Evolutionary conservation across 2,888 invertebrate species (phyloP), one percentile per base, ranked within the genome.

Genomic region (Bombylius major): DNA sequence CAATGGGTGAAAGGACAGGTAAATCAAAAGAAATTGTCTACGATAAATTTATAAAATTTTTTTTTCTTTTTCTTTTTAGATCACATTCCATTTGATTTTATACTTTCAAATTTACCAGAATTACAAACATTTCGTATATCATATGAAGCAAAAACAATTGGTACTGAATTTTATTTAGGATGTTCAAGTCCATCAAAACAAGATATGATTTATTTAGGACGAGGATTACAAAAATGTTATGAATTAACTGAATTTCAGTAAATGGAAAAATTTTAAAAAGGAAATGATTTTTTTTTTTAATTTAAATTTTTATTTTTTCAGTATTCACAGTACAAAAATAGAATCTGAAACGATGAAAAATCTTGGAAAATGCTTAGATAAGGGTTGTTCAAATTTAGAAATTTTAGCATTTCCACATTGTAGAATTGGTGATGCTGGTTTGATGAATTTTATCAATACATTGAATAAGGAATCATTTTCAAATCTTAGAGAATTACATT

Each of bases 11-110:
- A n/a, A 55, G 51, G 23, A 56, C 56, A 50, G 64, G 64, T 63
- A 51, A 45, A 48, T 5, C 8, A 33, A 9, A 31, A 45, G 5
- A 9, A 44, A 23, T 23, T 42, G 42, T 33, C 14, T 44, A 13
- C 4, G 47, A 44, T 23, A 33, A 13, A 33, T 33, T 49, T 12
- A 11, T 47, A 36, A 13, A 34, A 42, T 32, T 12, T 33, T n/a
- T 13, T 34, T 7, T 49, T 47, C 31, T 47, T 53, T 47, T 13
- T n/a, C 47, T 44, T 48, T 54, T 58, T 60, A 72, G 73, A 72
- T 68, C 74, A 74, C 64, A 71, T 74, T 66, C 74, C 74, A 57
- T 68, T 74, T 61, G 72, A 74, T 66, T 70, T 67, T 64, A 68
- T 74, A 59, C 64, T 74, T 59, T 65, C 66, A 60, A 71, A 70